Base-by-base conservation (phyloP, 2,888 invertebrate species). In the Lampropteryx suffumata region DNA sequence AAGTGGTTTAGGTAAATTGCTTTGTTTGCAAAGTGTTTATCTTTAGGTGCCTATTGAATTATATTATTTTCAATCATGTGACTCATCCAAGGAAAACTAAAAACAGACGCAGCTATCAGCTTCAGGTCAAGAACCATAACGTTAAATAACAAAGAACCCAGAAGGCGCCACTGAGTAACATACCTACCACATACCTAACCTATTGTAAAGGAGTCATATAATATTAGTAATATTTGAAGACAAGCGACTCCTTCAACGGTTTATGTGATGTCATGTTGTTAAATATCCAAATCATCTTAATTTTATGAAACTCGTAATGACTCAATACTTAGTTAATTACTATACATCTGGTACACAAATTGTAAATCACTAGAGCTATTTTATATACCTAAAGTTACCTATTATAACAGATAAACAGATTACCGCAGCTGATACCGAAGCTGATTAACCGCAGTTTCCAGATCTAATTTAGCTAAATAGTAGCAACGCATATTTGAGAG, bases 181-280 rank as follows among this genome's bases (percentile, higher is more conserved):
- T n/a, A n/a, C n/a, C n/a, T n/a, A n/a, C n/a, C n/a, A n/a, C n/a
- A n/a, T n/a, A n/a, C 29, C 28, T 9, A 44, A 28, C 43, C n/a
- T 12, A 30, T 35, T 35, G 35, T 40, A 13, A 29, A 10, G 11
- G 36, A 40, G 28, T 21, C 34, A 24, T 28, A 35, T 27, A 24
- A 10, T 35, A 24, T 35, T 21, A 10, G 24, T 11, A 17, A 21
- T 7, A 27, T 32, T 30, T 43, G 8, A 28, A n/a, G n/a, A n/a
- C n/a, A n/a, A 12, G 34, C 24, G 13, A 17, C 8, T 37, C 17
- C 13, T 50, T 56, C 40, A 54, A 46, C 13, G 41, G 48, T 50
- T 30, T 14, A 39, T 24, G 13, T 58, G 60, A 61, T 56, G 57
- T 60, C 60, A 60, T 36, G 13, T 12, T 50, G 37, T 30, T 55